Evolutionary conservation across 92 coral and sea anemone species (phyloP).

Genomic region (Diadumene lineata): DNA sequence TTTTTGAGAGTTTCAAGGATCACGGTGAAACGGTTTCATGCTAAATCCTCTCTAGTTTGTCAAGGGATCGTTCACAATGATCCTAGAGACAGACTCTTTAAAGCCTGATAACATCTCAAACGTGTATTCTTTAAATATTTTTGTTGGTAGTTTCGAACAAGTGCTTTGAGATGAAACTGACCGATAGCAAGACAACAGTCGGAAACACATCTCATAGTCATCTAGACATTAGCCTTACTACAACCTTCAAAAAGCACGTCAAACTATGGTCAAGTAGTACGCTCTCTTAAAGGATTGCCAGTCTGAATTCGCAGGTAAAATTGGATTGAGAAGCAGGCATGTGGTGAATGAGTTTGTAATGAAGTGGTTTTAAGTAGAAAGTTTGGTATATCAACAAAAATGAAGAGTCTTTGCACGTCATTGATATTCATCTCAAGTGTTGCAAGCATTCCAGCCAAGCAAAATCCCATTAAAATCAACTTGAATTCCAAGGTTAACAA

Average conservation of each 20-base stretch:
- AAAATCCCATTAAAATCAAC: too few species aligned
- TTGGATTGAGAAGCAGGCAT: conserved; percentile 8
- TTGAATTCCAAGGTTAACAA: too few species aligned
- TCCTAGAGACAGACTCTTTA: background rate
- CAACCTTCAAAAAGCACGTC: background rate
- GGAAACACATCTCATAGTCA: background rate
- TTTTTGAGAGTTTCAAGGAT: background rate
- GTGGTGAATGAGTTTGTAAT: background rate
- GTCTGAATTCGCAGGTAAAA: background rate
- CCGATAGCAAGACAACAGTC: background rate
- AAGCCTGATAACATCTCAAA: conserved; percentile 2
- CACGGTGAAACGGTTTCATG: background rate
- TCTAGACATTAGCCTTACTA: background rate
- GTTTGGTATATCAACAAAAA: conserved; percentile 4
- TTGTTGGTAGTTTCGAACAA: background rate
- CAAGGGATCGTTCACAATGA: background rate
- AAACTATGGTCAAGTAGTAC: background rate
- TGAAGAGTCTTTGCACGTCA: conserved; percentile 16
- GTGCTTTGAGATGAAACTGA: background rate
- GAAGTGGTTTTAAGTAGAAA: conserved; percentile 12
- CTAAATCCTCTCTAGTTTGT: background rate
- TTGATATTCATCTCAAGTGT: conserved; percentile 4
- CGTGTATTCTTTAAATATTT: conserved; percentile 30
- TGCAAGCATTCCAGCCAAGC: too few species aligned
- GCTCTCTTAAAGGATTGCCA: background rate